Evolutionary conservation across 1,140 invertebrate species (phyloP), one percentile per base, ranked within the genome.

Genomic region (Zophobas morio): DNA sequence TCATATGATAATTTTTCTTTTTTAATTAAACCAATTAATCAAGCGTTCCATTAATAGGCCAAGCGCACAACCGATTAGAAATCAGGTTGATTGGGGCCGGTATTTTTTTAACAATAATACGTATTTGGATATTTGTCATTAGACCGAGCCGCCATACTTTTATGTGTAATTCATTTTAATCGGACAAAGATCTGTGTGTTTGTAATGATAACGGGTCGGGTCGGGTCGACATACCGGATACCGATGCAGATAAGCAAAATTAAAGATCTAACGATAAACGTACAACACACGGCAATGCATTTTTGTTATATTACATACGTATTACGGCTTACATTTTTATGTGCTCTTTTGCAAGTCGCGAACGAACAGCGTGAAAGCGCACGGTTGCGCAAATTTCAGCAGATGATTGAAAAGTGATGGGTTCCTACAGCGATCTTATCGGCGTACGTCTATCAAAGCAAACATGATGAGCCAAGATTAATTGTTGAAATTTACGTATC

Each of bases 181-280:
- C 74, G 57, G 33, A 35, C 46, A 70, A 66, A 49, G 74, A 75
- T 75, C 74, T 75, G 46, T 51, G 34, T 75, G 74, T 66, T 46
- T 75, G 74, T 66, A 47, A 66, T 66, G 42, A 70, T 75, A 53
- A 75, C 57, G 51, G 56, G 74, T 66, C 74, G 63, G 74, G 74
- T 70, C 74, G 51, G 74, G 74, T 75, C 74, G 74, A 70, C 74
- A 66, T 66, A 53, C 74, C 74, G 74, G 57, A 66, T 66, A 70
- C 74, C 46, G 74, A 66, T 75, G 3, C 46, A 66, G 74, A 75
- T 75, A 75, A 75, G 74, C 57, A 75, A 75, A 75, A 75, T 75
- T 75, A 70, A 75, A 75, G 74, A 75, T 75, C 63, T 35, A 47
- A 6, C 46, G 74, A 75, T 75, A 75, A 70, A n/a, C 35, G 56